Conservation (phyloP, 92 coral and sea anemone genomes). For the Epizoanthus ramosus region DNA sequence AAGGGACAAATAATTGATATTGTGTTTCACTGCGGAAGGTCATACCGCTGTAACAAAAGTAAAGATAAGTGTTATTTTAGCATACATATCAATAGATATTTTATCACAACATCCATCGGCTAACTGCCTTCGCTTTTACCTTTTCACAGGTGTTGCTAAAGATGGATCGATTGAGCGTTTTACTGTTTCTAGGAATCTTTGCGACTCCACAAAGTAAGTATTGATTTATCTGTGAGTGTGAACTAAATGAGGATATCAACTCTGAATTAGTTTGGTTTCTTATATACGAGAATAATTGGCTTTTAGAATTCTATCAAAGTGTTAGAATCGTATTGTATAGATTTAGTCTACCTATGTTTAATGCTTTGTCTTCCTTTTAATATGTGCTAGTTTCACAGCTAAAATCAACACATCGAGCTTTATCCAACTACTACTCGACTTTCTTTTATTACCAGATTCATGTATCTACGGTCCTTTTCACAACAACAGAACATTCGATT, state of each 20-base stretch:
- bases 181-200: conserved; percentile 19
- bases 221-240: too few species aligned
- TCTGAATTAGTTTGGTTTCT: neutral
- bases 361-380: too few species aligned
- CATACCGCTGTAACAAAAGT: conserved; percentile 8
- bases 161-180: neutral
- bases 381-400: too few species aligned
- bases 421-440: too few species aligned
- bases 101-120: neutral
- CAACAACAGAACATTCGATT: too few species aligned
- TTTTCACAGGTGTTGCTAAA: neutral
- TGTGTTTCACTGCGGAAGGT: neutral
- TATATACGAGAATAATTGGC: neutral
- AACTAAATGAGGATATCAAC: too few species aligned
- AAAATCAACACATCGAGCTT: too few species aligned
- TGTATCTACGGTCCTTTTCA: too few species aligned
- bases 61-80: neutral
- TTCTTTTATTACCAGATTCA: too few species aligned
- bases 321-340: too few species aligned
- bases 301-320: too few species aligned
- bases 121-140: neutral
- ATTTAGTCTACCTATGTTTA: too few species aligned
- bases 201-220: conserved; percentile 16
- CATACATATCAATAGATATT: neutral
- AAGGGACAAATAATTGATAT: neutral